Percentiles rank a stretch among this genome's conserved stretches.
Conservation (phyloP, 2,797 vertebrate species). For the Lutjanus campechanus region DNA sequence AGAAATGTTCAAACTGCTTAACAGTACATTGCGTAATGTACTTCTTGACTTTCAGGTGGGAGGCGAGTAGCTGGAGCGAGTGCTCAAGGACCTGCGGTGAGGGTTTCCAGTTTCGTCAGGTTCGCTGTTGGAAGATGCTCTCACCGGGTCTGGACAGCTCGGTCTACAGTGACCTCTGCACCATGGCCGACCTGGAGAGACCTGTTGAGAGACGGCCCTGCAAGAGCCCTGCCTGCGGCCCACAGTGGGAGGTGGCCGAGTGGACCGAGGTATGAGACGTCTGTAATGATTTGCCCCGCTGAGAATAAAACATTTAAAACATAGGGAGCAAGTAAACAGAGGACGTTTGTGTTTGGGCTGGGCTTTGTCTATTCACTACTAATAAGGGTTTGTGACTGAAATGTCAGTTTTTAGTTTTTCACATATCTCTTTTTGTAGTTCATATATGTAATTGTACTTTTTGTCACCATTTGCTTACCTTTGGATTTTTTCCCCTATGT, state of each 20-base stretch:
- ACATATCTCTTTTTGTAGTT: background rate
- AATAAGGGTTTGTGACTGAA: background rate
- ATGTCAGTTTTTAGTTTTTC: background rate
- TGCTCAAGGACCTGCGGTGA: conserved; percentile 96
- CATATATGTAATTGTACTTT: background rate
- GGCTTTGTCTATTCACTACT: background rate
- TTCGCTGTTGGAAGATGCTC: conserved; percentile 99
- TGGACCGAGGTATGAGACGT: conserved; percentile 91
- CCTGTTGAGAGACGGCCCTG: conserved; percentile 93
- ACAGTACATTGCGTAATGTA: background rate
- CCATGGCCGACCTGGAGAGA: conserved; percentile 91
- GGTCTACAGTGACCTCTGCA: conserved; percentile 96
- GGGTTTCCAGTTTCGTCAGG: conserved; percentile 95
- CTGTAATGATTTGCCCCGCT: background rate
- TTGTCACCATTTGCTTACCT: background rate
- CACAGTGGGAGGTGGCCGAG: conserved; percentile 98
- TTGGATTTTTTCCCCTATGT: background rate
- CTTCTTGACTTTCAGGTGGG: conserved; percentile 88
- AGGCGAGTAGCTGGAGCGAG: conserved; percentile 98
- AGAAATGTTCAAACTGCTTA: background rate
- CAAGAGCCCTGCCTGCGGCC: conserved; percentile 94
- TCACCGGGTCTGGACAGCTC: conserved; percentile 97
- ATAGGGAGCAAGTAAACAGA: background rate
- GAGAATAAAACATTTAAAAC: background rate
- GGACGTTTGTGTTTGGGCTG: conserved; percentile 1